These are phyloP conservation scores for Centropyge bicolor DNA, from an alignment of 2,797 vertebrate species.

Conservation along the genomic window DNA sequence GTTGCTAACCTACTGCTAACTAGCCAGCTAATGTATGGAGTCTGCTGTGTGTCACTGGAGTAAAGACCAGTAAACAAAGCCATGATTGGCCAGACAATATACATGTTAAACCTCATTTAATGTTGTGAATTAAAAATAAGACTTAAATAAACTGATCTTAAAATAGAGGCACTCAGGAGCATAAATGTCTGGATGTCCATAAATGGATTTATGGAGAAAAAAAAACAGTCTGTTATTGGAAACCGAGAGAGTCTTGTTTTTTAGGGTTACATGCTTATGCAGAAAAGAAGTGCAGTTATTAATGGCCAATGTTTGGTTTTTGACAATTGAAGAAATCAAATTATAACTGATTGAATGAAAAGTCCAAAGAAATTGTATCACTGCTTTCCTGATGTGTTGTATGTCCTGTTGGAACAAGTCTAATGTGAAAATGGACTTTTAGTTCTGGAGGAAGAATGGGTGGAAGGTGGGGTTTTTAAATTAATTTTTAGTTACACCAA, in stretches of 20 bases:
- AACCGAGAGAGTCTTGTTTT: no score
- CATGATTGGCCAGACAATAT: neutral
- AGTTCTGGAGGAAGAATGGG: no score
- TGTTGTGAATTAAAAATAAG: neutral
- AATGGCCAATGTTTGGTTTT: neutral
- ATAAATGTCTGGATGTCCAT: no score
- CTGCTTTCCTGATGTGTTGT: neutral
- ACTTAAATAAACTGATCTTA: neutral
- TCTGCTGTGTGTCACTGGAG: conserved; percentile 1
- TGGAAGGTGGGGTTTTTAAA: neutral
- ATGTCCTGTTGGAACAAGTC: neutral
- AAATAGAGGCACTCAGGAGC: no score
- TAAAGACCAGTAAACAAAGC: neutral
- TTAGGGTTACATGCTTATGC: no score
- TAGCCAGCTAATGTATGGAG: no score
- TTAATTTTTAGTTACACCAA: no score
- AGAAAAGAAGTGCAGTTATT: neutral
- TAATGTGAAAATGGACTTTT: no score
- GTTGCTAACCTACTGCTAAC: no score
- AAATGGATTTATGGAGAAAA: no score
- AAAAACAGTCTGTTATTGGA: no score
- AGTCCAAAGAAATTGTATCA: neutral
- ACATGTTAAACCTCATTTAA: no score
- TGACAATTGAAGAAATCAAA: neutral
- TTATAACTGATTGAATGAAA: neutral